A percentile compares a stretch with the other conserved stretches of the same genome.
These are phyloP conservation scores for Spinus olivaceus DNA, from an alignment of 2,797 vertebrate species.

Conservation along the genomic window DNA sequence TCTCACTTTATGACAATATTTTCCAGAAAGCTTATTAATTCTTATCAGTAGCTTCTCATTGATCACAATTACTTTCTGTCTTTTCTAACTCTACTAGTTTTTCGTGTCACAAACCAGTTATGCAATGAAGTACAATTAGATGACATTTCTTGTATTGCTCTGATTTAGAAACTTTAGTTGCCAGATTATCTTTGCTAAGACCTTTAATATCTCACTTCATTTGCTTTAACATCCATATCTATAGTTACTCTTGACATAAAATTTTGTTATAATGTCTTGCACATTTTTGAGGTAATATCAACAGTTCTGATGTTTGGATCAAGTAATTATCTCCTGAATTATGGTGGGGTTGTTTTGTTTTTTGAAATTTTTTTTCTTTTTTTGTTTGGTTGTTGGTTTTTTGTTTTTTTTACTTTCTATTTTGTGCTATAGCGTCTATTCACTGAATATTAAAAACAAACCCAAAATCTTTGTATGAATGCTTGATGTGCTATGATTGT, in stretches of 20 bases:
- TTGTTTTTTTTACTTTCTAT: background rate
- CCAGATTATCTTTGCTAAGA: background rate
- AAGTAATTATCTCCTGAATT: background rate
- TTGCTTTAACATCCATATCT: background rate
- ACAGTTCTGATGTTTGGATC: background rate
- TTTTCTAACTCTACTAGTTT: background rate
- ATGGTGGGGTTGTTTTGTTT: background rate
- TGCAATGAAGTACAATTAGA: background rate
- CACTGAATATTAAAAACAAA: background rate
- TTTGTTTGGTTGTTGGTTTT: too few species aligned
- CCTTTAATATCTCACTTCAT: background rate
- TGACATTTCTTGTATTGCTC: background rate
- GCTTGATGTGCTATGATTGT: background rate
- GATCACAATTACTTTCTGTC: background rate
- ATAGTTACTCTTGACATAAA: background rate
- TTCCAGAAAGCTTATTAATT: background rate
- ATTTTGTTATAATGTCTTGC: background rate
- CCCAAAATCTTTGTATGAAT: background rate
- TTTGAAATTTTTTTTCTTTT: background rate
- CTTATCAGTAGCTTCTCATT: background rate
- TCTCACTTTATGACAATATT: background rate
- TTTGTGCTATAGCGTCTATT: background rate
- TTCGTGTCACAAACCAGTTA: background rate
- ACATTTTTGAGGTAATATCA: background rate
- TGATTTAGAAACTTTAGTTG: background rate